Evolutionary conservation across 2,797 vertebrate genomes (phyloP), one percentile per base, ranked within the genome.

Genomic region (Chromobotia macracanthus): DNA sequence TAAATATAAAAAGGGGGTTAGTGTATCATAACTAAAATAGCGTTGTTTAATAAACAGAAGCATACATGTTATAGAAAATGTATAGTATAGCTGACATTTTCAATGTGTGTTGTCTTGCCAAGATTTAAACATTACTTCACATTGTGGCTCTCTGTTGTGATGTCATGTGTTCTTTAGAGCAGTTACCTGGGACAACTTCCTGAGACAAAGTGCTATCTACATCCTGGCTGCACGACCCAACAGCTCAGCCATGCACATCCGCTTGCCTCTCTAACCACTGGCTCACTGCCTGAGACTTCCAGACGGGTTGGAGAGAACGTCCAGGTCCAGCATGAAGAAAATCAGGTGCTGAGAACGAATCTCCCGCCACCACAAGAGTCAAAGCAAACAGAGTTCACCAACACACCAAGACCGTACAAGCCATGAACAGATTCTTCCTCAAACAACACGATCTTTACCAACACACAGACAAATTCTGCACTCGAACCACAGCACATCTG

Each of bases 191-290:
- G 90, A 91, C 0, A 75, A 93, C 70, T 98, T 98, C 89, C 85
- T 99, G 84, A 93, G 72, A 80, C 96, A 97, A 84, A 98, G 94
- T 12, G 93, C 94, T 76, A 90, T 96, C 90, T 98, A 95, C 87
- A 94, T 97, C 84, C 84, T 98, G 86, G 96, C 96, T 0, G 95
- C 95, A 0, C 95, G 97, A 25, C 96, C 97, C 87, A 99, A 99
- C 91, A 97, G 97, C 58, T 86, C 93, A 0, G 96, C 96, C 85
- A 91, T 95, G 90, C 97, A 98, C 91, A 95, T 98, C 88, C 95
- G 94, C 71, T 93, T 97, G 78, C 93, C 93, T 0, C 92, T 94
- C 88, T 98, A 96, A 90, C 90, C 80, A 23, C 3, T 63, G 76
- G 77, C 82, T 53, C 67, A 12, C 46, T 55, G 50, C 21, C 70